Base-by-base conservation (phyloP, 2,888 invertebrate species). In the Plutella xylostella region DNA sequence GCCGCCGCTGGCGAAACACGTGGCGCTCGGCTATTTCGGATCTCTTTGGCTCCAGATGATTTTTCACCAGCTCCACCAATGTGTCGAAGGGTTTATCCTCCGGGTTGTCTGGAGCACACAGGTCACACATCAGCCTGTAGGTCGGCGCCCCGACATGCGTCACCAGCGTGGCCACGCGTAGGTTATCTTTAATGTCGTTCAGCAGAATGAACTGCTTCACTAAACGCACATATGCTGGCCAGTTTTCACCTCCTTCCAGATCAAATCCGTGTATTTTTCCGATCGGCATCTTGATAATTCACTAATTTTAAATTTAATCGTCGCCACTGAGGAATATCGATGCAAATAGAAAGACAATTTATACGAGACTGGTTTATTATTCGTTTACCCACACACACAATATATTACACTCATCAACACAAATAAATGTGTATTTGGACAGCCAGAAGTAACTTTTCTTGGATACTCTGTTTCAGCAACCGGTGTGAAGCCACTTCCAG, bases 11-110 rank as follows among this genome's bases (percentile, higher is more conserved):
- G 12, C 42, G 42, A 38, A 46, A 46, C 9, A 35, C 19, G 21
- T 45, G 42, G 9, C 45, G 17, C 15, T 45, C 41, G 6, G 45
- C 45, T 7, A 45, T 41, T 20, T 45, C 42, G 7, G 41, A 42
- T 15, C 19, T 25, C 25, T 41, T 21, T 11, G 45, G 46, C 17
- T 46, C 33, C 12, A 46, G 25, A 25, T 46, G 43, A 12, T 43
- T n/a, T 5, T 15, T 14, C 6, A 45, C 45, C 7, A 39, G 6
- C 15, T 38, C 31, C 15, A 45, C 42, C 7, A 46, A 21, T 30
- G 37, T 14, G 4, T 15, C 15, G 18, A 42, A 46, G 5, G 37
- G 42, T 42, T 38, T 42, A 15, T 31, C 28, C 21, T 42, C 46
- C 2, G 42, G 42, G 14, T 19, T 17, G 7, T 38, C 4, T 4